Evolutionary conservation across 2,113 vertebrate genomes (phyloP), one percentile per base, ranked within the genome.

Genomic region (Anoplopoma fimbria): DNA sequence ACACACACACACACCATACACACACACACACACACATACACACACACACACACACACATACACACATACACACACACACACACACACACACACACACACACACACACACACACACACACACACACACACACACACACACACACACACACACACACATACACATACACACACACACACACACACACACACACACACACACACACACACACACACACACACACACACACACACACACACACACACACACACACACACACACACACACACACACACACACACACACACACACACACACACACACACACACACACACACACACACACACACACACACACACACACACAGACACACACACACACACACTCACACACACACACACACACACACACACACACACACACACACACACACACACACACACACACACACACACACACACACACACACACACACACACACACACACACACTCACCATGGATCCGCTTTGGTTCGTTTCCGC

Each of bases 401-500:
- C 25, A 13, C 25, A 2, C 55, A 9, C 49, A 25, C 29, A 40
- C 51, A 1, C 19, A 13, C 31, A 12, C 51, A 10, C 9, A 5
- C 17, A 17, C 29, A 5, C 13, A 17, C 23, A 36, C 12, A 33
- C 51, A 53, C 23, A 53, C 21, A 9, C 9, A 38, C 49, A 5
- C 23, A 9, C n/a, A 9, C 33, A 55, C 51, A 55, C 6, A 8
- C 13, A 49, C 25, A n/a, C 21, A 23, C 10, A n/a, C 23, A 9
- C 33, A 4, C 31, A 10, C 55, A 14, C 53, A 19, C 45, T 87
- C 49, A 58, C 23, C 85, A 69, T 75, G 19, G 61, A 81, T 62
- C 63, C 19, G 36, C 49, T 82, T 6, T 36, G 62, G 70, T 84
- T 77, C 89, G 84, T 71, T 74, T 81, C 27, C 4, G 45, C 31